phyloP scores from a whole-genome alignment of 2,113 vertebrate species.

The Megaceryle torquata region DNA sequence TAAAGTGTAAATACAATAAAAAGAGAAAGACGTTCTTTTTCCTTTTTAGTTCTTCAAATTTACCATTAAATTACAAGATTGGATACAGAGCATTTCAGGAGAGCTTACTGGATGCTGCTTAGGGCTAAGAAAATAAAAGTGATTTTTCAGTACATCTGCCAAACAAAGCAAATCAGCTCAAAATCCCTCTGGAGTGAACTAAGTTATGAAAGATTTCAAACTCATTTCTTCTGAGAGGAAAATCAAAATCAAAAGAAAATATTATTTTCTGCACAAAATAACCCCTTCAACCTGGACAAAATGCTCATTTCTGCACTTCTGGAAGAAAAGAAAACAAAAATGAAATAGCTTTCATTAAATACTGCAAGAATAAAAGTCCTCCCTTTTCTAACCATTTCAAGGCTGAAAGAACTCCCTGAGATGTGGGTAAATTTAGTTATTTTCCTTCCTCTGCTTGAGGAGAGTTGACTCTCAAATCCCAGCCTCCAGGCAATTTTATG shows the following conservation, averaged over 20 bases:
- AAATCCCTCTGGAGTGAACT: not conserved
- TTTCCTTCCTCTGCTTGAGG: not conserved
- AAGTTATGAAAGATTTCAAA: conserved; percentile 14
- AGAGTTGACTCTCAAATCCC: not conserved
- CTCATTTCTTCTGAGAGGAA: not conserved
- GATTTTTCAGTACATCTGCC: not conserved
- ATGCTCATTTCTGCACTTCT: not conserved
- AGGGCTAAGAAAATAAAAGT: conserved; percentile 3
- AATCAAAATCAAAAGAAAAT: not conserved
- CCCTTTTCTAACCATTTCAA: not conserved
- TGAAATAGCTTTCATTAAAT: not conserved
- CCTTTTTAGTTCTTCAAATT: not conserved
- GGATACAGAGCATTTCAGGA: not conserved
- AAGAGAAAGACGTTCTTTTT: not conserved
- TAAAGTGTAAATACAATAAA: not conserved
- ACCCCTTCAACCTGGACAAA: not conserved
- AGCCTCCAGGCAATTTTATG: not conserved
- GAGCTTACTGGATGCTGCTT: not conserved
- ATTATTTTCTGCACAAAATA: not conserved
- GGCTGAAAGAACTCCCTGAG: not conserved
- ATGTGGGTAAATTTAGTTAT: not conserved
- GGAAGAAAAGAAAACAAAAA: not conserved
- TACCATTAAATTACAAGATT: not conserved
- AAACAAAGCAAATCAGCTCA: conserved; percentile 6
- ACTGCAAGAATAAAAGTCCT: not conserved